A percentile compares a stretch with the other conserved stretches of the same genome.
Conservation (phyloP, 2,888 invertebrate species). For the Ischnus inquisitorius region DNA sequence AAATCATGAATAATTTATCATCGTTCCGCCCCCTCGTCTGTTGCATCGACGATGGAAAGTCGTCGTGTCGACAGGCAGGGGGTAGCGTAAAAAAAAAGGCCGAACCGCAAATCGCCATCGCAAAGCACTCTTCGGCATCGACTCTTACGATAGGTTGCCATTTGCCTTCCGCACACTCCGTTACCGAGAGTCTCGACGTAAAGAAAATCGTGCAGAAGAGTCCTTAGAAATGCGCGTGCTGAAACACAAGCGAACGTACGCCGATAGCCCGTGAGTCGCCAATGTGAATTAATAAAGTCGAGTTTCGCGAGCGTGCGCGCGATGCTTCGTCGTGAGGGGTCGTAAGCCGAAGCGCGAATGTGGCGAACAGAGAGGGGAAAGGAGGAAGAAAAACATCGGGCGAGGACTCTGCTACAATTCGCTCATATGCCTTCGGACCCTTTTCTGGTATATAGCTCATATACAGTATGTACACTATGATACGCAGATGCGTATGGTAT, state of each 20-base stretch:
- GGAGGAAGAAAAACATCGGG: conserved; percentile 47
- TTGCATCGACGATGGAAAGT: conserved; percentile 15
- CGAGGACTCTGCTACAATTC: conserved; percentile 1
- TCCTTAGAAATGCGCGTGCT: conserved; percentile 42
- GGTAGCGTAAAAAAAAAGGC: neutral
- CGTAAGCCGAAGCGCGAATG: conserved; percentile 32
- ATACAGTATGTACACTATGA: neutral
- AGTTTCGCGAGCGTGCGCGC: conserved; percentile 61
- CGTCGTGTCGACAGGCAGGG: conserved; percentile 50
- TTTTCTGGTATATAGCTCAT: conserved; percentile 34
- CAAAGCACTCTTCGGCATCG: conserved; percentile 2
- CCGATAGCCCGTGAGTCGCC: conserved; percentile 65
- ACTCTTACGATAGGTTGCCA: conserved; percentile 52
- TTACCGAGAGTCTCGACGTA: conserved; percentile 33
- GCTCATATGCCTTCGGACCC: conserved; percentile 39
- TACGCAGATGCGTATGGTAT: conserved; percentile 76
- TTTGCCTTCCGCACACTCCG: conserved; percentile 55
- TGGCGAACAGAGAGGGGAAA: conserved; percentile 36
- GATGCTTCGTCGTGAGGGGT: conserved; percentile 39
- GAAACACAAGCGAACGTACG: conserved; percentile 36
- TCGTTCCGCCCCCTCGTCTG: conserved; percentile 19
- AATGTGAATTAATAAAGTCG: conserved; percentile 69
- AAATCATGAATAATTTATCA: conserved; percentile 1
- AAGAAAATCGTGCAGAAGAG: conserved; percentile 40
- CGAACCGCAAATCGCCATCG: conserved; percentile 15